These are phyloP conservation scores for Entomyzon cyanotis DNA, from an alignment of 2,113 vertebrate genomes.

Conservation along the genomic window DNA sequence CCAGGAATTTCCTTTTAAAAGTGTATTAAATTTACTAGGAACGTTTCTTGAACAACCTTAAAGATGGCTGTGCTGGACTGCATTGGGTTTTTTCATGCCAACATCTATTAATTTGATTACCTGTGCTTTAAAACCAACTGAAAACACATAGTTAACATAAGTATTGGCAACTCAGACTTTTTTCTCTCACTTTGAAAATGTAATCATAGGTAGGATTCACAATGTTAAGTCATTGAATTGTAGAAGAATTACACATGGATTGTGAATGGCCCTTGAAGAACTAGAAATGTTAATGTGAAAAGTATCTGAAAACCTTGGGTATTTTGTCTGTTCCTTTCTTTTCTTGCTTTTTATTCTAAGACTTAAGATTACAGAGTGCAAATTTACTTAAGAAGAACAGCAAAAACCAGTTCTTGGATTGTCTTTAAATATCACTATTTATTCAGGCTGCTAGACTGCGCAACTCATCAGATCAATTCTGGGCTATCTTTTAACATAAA, in stretches of 20 bases:
- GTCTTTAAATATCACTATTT: background rate
- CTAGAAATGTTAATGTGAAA: background rate
- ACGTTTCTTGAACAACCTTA: background rate
- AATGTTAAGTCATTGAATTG: background rate
- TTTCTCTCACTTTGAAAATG: background rate
- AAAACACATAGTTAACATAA: background rate
- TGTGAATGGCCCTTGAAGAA: background rate
- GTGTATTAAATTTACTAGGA: background rate
- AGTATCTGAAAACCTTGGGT: background rate
- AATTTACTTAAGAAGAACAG: background rate
- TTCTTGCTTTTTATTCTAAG: background rate
- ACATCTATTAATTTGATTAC: background rate
- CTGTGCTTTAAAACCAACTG: background rate
- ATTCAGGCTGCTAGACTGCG: background rate
- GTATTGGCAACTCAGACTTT: background rate
- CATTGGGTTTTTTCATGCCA: background rate
- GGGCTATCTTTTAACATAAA: background rate
- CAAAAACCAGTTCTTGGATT: fast-evolving
- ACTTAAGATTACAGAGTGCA: background rate
- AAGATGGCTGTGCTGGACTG: background rate
- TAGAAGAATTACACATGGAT: background rate
- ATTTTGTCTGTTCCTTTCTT: background rate
- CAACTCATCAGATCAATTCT: background rate
- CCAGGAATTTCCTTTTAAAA: background rate
- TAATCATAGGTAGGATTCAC: background rate